These are phyloP conservation scores for Hylaea fasciaria DNA, from an alignment of 2,888 invertebrate genomes.

Conservation along the genomic window DNA sequence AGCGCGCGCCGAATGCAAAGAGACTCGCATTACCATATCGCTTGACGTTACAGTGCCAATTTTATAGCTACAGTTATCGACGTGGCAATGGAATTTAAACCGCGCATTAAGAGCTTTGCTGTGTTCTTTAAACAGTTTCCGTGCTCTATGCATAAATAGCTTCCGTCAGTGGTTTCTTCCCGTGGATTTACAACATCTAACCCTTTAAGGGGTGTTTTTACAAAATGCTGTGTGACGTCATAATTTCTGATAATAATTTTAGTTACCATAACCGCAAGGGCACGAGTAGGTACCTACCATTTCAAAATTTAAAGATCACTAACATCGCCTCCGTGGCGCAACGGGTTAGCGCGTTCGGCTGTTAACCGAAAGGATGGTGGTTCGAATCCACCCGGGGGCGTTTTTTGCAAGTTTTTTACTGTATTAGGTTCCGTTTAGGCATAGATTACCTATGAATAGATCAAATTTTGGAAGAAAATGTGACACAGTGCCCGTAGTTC, in stretches of 20 bases:
- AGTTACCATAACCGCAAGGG: not conserved
- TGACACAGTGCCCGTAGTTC: too few species aligned
- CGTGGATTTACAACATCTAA: too few species aligned
- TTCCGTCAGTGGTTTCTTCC: too few species aligned
- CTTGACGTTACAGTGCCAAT: conserved; percentile 78
- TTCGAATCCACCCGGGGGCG: conserved; percentile 99
- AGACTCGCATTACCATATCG: conserved; percentile 79
- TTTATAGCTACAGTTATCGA: conserved; percentile 78
- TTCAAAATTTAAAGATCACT: too few species aligned
- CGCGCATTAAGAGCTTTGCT: conserved; percentile 63
- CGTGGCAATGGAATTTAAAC: conserved; percentile 72
- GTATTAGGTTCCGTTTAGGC: too few species aligned
- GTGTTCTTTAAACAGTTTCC: conserved; percentile 35
- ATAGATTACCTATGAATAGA: too few species aligned
- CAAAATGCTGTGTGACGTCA: too few species aligned
- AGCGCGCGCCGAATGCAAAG: conserved; percentile 73
- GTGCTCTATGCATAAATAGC: conserved; percentile 19
- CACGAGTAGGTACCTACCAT: too few species aligned
- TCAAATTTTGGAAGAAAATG: too few species aligned
- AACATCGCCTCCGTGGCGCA: conserved; percentile 93
- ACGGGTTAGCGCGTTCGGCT: conserved; percentile 99
- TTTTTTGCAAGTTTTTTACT: not conserved
- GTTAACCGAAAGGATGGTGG: conserved; percentile 99
- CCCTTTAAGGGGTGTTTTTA: not conserved
- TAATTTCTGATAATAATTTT: too few species aligned